Conservation (phyloP, 2,797 vertebrate species). For the Sphenodon punctatus region DNA sequence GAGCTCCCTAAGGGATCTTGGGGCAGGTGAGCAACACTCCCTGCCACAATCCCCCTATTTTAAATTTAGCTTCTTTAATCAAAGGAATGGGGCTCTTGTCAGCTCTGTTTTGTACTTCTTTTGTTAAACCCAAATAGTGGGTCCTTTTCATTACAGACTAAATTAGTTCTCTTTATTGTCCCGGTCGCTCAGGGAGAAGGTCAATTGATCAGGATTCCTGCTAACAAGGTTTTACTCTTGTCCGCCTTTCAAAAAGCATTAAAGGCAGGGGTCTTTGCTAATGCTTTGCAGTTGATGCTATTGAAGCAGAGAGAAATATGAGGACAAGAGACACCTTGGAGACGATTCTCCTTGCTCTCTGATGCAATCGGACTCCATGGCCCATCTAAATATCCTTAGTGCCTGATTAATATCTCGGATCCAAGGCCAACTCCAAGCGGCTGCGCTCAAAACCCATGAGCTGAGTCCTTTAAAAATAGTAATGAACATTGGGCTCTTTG, state of each 20-base stretch:
- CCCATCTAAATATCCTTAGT: neutral
- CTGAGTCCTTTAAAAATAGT: too few species aligned
- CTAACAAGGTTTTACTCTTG: slow-evolving; percentile 51
- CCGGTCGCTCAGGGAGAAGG: slow-evolving; percentile 42
- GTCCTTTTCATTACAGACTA: slow-evolving; percentile 16
- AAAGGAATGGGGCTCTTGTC: slow-evolving; percentile 51
- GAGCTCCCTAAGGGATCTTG: too few species aligned
- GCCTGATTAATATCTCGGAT: neutral
- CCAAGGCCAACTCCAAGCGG: too few species aligned
- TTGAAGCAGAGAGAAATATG: slow-evolving; percentile 32
- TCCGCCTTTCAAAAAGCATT: slow-evolving; percentile 16
- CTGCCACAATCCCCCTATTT: slow-evolving; percentile 36
- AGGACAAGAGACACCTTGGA: neutral
- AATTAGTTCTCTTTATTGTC: slow-evolving; percentile 60
- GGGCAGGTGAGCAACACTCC: too few species aligned
- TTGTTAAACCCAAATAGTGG: slow-evolving; percentile 41
- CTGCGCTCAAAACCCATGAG: too few species aligned
- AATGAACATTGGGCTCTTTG: too few species aligned
- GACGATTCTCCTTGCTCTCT: neutral
- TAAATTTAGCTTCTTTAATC: slow-evolving; percentile 47
- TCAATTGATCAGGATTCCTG: slow-evolving; percentile 46
- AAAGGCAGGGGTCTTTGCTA: neutral
- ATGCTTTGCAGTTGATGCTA: neutral
- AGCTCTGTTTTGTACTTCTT: slow-evolving; percentile 58
- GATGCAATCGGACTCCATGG: neutral